Percentiles rank a stretch among this genome's conserved stretches.
phyloP scores from a whole-genome alignment of 2,797 vertebrate genomes.

The Phrynocephalus guinanensis region DNA sequence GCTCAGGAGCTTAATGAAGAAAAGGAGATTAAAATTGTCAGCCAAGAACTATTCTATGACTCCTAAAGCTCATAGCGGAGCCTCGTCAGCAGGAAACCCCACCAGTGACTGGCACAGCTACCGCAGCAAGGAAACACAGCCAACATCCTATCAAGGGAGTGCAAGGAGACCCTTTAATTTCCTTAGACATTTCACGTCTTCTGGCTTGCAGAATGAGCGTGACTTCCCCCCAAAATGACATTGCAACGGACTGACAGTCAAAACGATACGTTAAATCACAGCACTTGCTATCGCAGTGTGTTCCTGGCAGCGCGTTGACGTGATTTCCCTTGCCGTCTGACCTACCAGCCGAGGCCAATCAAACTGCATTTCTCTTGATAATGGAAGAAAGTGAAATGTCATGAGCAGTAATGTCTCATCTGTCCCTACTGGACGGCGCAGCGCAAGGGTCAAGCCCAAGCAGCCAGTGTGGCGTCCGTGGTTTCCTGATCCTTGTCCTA shows the following conservation, averaged over 20 bases:
- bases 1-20: background rate
- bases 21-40: background rate
- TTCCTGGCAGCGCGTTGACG: slow-evolving; percentile 26
- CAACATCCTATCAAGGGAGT: slow-evolving; percentile 18
- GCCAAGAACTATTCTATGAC: slow-evolving; percentile 9
- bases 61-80: background rate
- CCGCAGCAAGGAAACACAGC: slow-evolving; percentile 47
- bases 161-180: slow-evolving; percentile 34
- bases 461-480: background rate
- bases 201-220: slow-evolving; percentile 45
- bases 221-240: slow-evolving; percentile 40
- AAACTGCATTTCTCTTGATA: slow-evolving; percentile 34
- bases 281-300: slow-evolving; percentile 32
- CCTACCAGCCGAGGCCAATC: background rate
- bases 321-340: slow-evolving; percentile 5
- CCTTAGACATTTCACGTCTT: slow-evolving; percentile 38
- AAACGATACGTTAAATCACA: slow-evolving; percentile 39
- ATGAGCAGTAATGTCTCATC: background rate
- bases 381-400: slow-evolving; percentile 27
- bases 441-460: background rate
- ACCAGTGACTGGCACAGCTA: slow-evolving; percentile 47
- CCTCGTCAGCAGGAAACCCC: slow-evolving; percentile 20
- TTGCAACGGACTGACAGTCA: slow-evolving; percentile 36
- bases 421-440: rapidly evolving
- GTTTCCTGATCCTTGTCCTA: background rate